Conservation (phyloP, 2,113 vertebrate genomes). For the Nesogale talazaci region DNA sequence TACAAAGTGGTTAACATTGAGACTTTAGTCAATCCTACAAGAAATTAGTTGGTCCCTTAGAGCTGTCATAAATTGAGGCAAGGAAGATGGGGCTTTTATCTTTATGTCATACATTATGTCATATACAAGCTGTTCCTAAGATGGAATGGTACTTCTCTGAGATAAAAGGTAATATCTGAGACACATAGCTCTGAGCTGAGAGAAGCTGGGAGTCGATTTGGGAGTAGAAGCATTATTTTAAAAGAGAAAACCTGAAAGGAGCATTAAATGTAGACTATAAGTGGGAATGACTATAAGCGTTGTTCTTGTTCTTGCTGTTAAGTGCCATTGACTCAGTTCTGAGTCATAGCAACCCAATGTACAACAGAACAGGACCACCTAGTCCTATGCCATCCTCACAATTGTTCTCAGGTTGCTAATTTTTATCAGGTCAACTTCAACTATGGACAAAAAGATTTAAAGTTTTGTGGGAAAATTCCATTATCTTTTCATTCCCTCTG, state of each 20-base stretch:
- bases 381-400: no score
- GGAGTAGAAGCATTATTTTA: background rate
- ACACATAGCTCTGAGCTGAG: background rate
- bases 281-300: no score
- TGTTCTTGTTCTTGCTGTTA: no score
- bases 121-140: background rate
- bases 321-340: no score
- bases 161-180: background rate
- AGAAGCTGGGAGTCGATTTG: background rate
- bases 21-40: background rate
- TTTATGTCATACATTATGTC: background rate
- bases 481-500: no score
- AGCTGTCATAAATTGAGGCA: background rate
- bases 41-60: background rate
- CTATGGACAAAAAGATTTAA: background rate
- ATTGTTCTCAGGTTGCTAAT: no score
- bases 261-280: background rate
- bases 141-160: background rate
- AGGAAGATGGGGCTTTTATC: background rate
- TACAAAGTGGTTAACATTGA: background rate
- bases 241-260: background rate
- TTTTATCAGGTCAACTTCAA: background rate
- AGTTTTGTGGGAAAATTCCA: no score
- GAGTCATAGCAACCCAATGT: no score
- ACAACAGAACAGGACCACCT: no score